A percentile compares a stretch with the other conserved stretches of the same genome.
Conservation (phyloP, 1,140 invertebrate species). For the Aphidius gifuensis region DNA sequence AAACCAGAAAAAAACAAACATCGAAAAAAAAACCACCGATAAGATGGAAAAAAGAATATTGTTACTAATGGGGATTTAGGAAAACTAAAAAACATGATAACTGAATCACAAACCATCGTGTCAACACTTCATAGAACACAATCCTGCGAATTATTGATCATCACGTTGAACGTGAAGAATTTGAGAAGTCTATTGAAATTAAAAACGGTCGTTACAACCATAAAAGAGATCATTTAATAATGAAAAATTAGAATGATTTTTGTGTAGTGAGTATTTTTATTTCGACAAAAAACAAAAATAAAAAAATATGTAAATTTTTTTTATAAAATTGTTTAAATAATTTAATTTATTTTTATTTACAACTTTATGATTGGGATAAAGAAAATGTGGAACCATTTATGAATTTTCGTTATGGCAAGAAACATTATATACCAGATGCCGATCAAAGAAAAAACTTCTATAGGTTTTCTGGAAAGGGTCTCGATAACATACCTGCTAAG, state of each 20-base stretch:
- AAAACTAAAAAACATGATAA: slow-evolving; percentile 21
- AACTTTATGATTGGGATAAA: slow-evolving; percentile 35
- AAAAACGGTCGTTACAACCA: slow-evolving; percentile 30
- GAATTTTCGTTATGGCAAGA: slow-evolving; percentile 18
- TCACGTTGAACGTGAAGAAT: slow-evolving; percentile 26
- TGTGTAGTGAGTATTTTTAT: slow-evolving; percentile 33
- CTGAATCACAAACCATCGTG: slow-evolving; percentile 29
- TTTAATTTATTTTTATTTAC: no score
- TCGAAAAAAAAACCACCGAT: no score
- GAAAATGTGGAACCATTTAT: slow-evolving; percentile 33
- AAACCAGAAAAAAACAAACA: no score
- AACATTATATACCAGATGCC: slow-evolving; percentile 25
- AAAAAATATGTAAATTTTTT: background rate
- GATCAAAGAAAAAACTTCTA: slow-evolving; percentile 36
- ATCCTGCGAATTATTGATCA: slow-evolving; percentile 31
- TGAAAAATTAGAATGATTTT: slow-evolving; percentile 41
- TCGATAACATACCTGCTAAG: slow-evolving; percentile 39
- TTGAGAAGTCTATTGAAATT: slow-evolving; percentile 27
- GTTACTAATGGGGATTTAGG: slow-evolving; percentile 4
- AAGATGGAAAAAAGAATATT: no score
- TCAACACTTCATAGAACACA: slow-evolving; percentile 38
- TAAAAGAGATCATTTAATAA: slow-evolving; percentile 35
- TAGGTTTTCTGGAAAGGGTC: slow-evolving; percentile 41
- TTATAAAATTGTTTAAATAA: slow-evolving; percentile 9
- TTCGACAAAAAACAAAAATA: no score